Base-by-base conservation (phyloP, 2,888 invertebrate genomes). In the Salticus scenicus region DNA sequence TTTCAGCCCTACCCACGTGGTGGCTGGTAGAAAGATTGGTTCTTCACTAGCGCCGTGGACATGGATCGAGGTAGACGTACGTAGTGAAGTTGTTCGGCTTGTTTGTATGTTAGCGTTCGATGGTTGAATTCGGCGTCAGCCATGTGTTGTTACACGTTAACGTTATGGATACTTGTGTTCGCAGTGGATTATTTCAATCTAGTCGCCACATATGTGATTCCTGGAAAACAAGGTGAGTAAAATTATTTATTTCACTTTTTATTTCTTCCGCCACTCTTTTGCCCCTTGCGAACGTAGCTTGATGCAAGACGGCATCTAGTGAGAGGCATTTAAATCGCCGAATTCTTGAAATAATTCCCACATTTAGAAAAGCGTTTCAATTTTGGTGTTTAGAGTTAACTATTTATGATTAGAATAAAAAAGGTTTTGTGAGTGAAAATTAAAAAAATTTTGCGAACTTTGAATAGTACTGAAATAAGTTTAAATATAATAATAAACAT, bases 81-180 rank as follows among this genome's bases (percentile, higher is more conserved):
- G 57, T 57, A 10, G 57, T 17, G 75, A n/a, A 66, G 66, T 41
- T 17, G 66, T 69, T 42, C n/a, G 42, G 37, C 30, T 71, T 27
- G 37, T 33, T 28, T 42, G 66, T 33, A 69, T 33, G 69, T 57
- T 24, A 24, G 57, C 57, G 57, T 57, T 57, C 57, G 57, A 57
- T 57, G 57, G 57, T 57, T 57, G 57, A 57, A 57, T 57, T 57
- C 57, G 24, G 24, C 57, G 20, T 57, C 57, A 57, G 74, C 73
- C 41, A 69, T 80, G 80, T 69, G 73, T 69, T 75, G 64, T 41
- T 30, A 17, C 31, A 20, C 67, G 0, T 73, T 80, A n/a, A 20
- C 67, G 0, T 37, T 37, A 17, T 81, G 80, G 80, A 81, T 81
- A 81, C 69, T 67, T 27, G 41, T 73, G 66, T 66, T 57, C 41